These are phyloP conservation scores for Actias luna DNA, from an alignment of 2,888 invertebrate species.

Conservation along the genomic window DNA sequence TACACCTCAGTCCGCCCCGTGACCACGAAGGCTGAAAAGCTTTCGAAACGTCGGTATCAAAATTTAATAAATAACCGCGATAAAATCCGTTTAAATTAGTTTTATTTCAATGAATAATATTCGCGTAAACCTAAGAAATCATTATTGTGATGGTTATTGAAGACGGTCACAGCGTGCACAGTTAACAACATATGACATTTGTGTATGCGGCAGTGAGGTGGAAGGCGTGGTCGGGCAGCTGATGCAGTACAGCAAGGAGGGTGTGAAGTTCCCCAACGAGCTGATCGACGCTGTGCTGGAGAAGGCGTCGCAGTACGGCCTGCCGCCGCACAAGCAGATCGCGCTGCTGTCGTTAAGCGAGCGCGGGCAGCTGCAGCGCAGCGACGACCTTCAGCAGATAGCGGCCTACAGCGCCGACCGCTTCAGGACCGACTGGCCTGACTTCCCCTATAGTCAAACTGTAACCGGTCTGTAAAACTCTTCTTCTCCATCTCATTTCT, in stretches of 20 bases:
- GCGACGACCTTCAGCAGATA: slow-evolving; percentile 45
- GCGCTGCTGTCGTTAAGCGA: slow-evolving; percentile 51
- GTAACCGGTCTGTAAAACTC: slow-evolving; percentile 43
- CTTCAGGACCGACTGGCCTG: slow-evolving; percentile 56
- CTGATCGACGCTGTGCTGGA: slow-evolving; percentile 43
- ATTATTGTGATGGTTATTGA: too few species aligned
- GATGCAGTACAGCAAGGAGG: slow-evolving; percentile 58
- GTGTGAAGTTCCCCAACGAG: slow-evolving; percentile 49
- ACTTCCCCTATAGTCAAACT: slow-evolving; percentile 33
- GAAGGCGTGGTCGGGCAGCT: slow-evolving; percentile 48
- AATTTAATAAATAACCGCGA: too few species aligned
- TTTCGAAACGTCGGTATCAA: too few species aligned
- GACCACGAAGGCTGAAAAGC: too few species aligned
- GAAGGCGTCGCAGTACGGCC: slow-evolving; percentile 36
- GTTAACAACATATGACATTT: neutral
- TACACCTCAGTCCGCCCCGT: too few species aligned
- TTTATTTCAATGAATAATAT: too few species aligned
- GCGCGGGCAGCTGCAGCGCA: slow-evolving; percentile 32
- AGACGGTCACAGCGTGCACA: too few species aligned
- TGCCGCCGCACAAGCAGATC: slow-evolving; percentile 59
- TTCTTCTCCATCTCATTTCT: too few species aligned
- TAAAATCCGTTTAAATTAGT: too few species aligned
- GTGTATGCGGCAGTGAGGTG: slow-evolving; percentile 45
- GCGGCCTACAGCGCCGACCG: slow-evolving; percentile 52
- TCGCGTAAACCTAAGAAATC: too few species aligned